A percentile compares a stretch with the other conserved stretches of the same genome.
These are phyloP conservation scores for Catharus fuscescens DNA, from an alignment of 2,113 vertebrate genomes.

Conservation along the genomic window DNA sequence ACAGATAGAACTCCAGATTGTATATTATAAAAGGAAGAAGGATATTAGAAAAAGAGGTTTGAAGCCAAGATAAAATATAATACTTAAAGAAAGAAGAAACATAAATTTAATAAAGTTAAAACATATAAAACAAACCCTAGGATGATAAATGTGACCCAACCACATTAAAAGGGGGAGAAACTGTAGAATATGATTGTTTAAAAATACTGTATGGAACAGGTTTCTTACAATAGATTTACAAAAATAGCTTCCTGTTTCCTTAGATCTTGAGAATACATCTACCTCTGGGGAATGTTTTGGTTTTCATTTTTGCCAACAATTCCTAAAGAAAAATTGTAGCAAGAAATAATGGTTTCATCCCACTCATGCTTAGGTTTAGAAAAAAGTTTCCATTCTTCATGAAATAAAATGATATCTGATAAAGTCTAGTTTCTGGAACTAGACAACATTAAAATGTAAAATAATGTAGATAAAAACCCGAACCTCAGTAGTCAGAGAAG, in stretches of 20 bases:
- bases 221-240: background rate
- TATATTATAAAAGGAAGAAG: background rate
- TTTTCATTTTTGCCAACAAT: background rate
- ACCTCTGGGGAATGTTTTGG: background rate
- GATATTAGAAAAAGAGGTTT: background rate
- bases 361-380: background rate
- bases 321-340: background rate
- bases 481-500: background rate
- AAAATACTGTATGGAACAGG: background rate
- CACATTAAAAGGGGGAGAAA: background rate
- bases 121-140: background rate
- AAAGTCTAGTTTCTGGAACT: background rate
- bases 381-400: background rate
- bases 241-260: background rate
- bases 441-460: background rate
- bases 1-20: background rate
- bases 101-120: background rate
- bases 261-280: background rate
- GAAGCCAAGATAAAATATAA: background rate
- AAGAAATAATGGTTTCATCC: background rate
- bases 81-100: background rate
- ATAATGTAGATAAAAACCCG: background rate
- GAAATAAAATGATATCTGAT: background rate
- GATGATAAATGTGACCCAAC: background rate
- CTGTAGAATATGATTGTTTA: background rate